These are phyloP conservation scores for Hyla sarda DNA, from an alignment of 2,113 vertebrate species.

Conservation along the genomic window DNA sequence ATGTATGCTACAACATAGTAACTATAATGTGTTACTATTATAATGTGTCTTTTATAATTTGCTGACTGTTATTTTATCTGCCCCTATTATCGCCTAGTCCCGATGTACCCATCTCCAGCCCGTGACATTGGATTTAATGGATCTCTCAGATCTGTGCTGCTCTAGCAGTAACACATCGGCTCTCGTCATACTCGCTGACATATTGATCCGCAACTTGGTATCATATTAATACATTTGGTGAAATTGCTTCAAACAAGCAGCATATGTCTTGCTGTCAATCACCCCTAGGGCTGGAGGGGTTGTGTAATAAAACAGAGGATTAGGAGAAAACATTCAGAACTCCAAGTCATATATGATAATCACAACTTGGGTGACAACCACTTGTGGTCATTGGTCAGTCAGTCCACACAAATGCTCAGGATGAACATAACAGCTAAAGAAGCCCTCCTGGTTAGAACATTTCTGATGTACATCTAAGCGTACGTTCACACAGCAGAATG, in stretches of 20 bases:
- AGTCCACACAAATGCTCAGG: too few species aligned
- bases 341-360: background rate
- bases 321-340: background rate
- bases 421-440: too few species aligned
- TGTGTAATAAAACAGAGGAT: background rate
- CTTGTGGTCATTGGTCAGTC: background rate
- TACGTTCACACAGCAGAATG: too few species aligned
- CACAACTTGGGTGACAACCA: background rate
- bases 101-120: background rate
- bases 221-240: background rate
- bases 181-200: background rate
- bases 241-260: background rate
- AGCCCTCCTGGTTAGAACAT: too few species aligned
- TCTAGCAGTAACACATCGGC: background rate
- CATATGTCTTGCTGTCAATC: background rate
- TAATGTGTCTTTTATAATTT: background rate
- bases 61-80: background rate
- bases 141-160: background rate
- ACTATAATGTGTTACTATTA: background rate
- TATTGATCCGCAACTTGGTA: background rate
- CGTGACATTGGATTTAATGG: background rate
- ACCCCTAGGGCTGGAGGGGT: background rate
- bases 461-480: too few species aligned
- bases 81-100: background rate
- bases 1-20: too few species aligned